Evolutionary conservation across 2,113 vertebrate species (phyloP).

Genomic region (Pseudonaja textilis): DNA sequence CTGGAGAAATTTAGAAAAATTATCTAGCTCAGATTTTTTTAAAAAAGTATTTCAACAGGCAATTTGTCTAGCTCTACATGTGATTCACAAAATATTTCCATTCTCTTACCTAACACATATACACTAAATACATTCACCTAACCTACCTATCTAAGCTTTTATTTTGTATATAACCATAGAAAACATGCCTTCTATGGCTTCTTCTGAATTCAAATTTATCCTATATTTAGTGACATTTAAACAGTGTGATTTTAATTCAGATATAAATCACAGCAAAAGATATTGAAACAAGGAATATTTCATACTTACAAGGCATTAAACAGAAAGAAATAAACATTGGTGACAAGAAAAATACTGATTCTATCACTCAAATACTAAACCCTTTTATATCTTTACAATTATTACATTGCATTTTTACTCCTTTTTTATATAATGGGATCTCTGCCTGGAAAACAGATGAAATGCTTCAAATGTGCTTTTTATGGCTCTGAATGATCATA

Average conservation of each 20-base stretch:
- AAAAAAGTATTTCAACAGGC: not conserved
- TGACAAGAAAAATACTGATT: constrained; percentile 28
- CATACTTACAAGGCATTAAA: not conserved
- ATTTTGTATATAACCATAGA: not conserved
- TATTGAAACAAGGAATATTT: constrained; percentile 25
- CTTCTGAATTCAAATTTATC: not conserved
- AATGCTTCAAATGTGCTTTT: not conserved
- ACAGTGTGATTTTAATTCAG: not conserved
- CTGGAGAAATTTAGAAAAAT: not conserved
- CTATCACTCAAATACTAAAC: constrained; percentile 6
- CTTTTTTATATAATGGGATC: not conserved
- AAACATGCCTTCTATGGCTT: not conserved
- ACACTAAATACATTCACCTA: not conserved
- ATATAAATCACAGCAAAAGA: constrained; percentile 17
- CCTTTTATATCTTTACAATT: not conserved
- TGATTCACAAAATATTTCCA: not conserved
- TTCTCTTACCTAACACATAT: not conserved
- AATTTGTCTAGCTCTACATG: not conserved
- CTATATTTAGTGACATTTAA: not conserved
- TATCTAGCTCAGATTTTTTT: not conserved
- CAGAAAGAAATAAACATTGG: not conserved
- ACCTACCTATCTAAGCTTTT: not conserved
- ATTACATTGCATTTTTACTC: constrained; percentile 14
- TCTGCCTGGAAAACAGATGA: constrained; percentile 21
- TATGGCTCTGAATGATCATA: not conserved